A percentile compares a stretch with the other conserved stretches of the same genome.
These are phyloP conservation scores for Myiotriccus ornatus DNA, from an alignment of 2,797 vertebrate species.

Conservation along the genomic window DNA sequence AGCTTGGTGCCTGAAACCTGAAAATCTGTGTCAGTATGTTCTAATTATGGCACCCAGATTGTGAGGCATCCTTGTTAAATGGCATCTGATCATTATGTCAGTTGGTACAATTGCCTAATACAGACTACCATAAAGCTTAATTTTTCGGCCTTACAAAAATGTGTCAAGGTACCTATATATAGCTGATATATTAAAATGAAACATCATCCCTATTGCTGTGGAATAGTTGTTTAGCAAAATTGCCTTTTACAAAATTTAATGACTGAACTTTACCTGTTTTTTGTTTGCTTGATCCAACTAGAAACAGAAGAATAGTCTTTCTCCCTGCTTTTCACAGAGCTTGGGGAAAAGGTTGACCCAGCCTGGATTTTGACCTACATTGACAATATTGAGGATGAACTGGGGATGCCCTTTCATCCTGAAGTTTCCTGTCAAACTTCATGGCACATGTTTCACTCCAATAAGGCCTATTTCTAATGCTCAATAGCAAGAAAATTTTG, in stretches of 20 bases:
- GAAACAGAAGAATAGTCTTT: not conserved
- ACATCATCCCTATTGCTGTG: not conserved
- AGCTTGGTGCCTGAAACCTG: not conserved
- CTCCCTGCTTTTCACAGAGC: not conserved
- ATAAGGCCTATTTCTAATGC: not conserved
- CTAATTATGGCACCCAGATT: not conserved
- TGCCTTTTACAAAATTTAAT: not conserved
- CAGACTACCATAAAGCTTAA: not conserved
- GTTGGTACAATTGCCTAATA: not conserved
- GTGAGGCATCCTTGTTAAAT: not conserved
- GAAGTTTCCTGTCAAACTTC: not conserved
- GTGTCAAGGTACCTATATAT: not conserved
- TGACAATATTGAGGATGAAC: not conserved
- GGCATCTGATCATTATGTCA: not conserved
- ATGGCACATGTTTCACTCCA: not conserved
- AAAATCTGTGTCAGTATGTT: not conserved
- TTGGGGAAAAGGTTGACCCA: not conserved
- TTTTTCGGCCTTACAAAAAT: not conserved
- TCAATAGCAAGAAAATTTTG: not conserved
- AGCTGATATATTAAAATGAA: not conserved
- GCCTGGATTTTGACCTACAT: not conserved
- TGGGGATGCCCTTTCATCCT: not conserved
- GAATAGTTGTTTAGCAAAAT: not conserved
- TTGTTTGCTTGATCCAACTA: not conserved
- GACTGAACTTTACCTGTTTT: not conserved